These are phyloP conservation scores for Malacosoma neustria DNA, from an alignment of 2,888 invertebrate species.

Conservation along the genomic window DNA sequence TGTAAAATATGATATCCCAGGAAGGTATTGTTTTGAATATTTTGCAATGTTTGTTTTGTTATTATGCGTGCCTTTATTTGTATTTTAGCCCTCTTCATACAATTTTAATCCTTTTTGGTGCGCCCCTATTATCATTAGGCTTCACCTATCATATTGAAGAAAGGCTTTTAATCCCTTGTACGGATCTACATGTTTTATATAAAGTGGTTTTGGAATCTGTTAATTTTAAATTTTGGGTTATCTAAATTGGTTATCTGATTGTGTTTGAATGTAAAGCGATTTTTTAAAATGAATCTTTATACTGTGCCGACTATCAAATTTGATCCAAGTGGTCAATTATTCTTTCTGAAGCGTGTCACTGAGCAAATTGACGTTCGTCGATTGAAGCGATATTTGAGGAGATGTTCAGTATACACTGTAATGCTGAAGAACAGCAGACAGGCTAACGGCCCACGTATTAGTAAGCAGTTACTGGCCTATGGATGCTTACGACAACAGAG, in stretches of 20 bases:
- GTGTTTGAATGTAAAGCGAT: neutral
- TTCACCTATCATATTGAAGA: slow-evolving; percentile 24
- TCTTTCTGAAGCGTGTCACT: too few relatives aligned
- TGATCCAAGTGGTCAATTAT: too few relatives aligned
- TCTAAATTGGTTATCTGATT: neutral
- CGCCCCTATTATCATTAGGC: slow-evolving; percentile 24
- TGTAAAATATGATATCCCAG: neutral
- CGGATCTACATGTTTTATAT: slow-evolving; percentile 1
- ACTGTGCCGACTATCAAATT: too few relatives aligned
- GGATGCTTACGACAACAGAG: too few relatives aligned
- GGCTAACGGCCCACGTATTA: too few relatives aligned
- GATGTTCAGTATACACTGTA: too few relatives aligned
- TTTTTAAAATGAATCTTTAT: neutral
- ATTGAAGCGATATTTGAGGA: too few relatives aligned
- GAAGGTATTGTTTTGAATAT: slow-evolving; percentile 3
- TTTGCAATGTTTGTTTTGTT: slow-evolving; percentile 7
- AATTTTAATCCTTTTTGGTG: slow-evolving; percentile 8
- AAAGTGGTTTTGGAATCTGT: neutral
- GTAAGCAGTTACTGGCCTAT: too few relatives aligned
- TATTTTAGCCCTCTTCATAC: slow-evolving; percentile 1
- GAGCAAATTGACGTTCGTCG: too few relatives aligned
- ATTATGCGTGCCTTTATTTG: slow-evolving; percentile 3
- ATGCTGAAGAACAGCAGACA: too few relatives aligned
- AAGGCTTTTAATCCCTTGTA: slow-evolving; percentile 18
- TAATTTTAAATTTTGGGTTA: neutral